Conservation (phyloP, 2,113 vertebrate species). For the Engraulis encrasicolus region DNA sequence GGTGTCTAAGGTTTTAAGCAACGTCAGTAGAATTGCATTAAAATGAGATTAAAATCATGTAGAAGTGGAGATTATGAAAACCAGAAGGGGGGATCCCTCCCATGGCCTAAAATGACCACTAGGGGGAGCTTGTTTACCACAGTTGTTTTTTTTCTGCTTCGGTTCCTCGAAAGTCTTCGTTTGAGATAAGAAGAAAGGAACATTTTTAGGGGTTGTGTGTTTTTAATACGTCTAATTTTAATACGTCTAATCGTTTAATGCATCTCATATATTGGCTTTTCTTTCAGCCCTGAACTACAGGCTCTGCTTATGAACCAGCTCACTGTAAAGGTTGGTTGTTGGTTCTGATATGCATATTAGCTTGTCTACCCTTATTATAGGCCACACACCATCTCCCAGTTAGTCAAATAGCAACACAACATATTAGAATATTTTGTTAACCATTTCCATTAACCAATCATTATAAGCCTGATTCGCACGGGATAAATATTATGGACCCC, state of each 20-base stretch:
- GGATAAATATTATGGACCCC: too few relatives aligned
- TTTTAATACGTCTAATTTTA: neutral
- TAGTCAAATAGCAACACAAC: neutral
- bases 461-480: too few relatives aligned
- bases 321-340: slow-evolving; percentile 87
- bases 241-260: neutral
- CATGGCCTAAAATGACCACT: neutral
- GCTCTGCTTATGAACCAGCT: slow-evolving; percentile 96
- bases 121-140: neutral
- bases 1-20: too few relatives aligned
- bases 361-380: neutral
- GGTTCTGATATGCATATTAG: neutral
- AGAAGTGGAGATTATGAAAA: too few relatives aligned
- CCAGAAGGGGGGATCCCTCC: too few relatives aligned
- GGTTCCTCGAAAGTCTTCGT: neutral
- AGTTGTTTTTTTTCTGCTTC: neutral
- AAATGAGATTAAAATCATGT: too few relatives aligned
- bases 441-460: too few relatives aligned
- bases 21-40: too few relatives aligned
- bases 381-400: neutral
- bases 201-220: neutral
- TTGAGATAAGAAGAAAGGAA: neutral
- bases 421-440: neutral
- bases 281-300: slow-evolving; percentile 88
- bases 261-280: neutral